Percentiles rank a stretch among this genome's conserved stretches.
Evolutionary conservation across 1,140 invertebrate genomes (phyloP).

Genomic region (Mactra quadrangularis): DNA sequence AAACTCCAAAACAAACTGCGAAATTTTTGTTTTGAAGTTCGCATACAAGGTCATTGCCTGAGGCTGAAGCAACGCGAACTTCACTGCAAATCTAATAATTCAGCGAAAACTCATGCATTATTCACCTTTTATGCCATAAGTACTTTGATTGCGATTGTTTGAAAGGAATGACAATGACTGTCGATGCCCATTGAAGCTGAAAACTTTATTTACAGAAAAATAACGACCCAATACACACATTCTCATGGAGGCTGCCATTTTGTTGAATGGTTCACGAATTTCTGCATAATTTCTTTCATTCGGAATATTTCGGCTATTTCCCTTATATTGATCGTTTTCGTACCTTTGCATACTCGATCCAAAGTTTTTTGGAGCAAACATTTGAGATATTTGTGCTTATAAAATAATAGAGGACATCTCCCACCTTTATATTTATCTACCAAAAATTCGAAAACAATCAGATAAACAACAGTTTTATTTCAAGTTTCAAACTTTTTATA

Average conservation of each 20-base stretch:
- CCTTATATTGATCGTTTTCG: too few species aligned
- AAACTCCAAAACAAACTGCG: not conserved
- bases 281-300: too few species aligned
- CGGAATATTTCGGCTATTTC: too few species aligned
- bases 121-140: not conserved
- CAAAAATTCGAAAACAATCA: too few species aligned
- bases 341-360: too few species aligned
- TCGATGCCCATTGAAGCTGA: not conserved
- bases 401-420: too few species aligned
- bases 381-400: too few species aligned
- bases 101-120: not conserved
- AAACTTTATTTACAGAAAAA: constrained; percentile 1
- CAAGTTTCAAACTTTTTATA: too few species aligned
- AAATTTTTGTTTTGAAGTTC: not conserved
- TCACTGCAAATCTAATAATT: not conserved
- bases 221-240: constrained; percentile 57
- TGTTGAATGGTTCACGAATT: constrained; percentile 32
- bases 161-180: constrained; percentile 24
- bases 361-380: too few species aligned
- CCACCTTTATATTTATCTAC: too few species aligned
- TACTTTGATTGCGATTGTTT: not conserved
- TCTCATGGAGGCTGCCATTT: constrained; percentile 76
- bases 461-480: too few species aligned
- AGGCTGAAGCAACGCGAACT: not conserved
- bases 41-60: not conserved